Conservation (phyloP, 1,140 invertebrate genomes). For the Pachyrhynchus sulphureomaculatus region DNA sequence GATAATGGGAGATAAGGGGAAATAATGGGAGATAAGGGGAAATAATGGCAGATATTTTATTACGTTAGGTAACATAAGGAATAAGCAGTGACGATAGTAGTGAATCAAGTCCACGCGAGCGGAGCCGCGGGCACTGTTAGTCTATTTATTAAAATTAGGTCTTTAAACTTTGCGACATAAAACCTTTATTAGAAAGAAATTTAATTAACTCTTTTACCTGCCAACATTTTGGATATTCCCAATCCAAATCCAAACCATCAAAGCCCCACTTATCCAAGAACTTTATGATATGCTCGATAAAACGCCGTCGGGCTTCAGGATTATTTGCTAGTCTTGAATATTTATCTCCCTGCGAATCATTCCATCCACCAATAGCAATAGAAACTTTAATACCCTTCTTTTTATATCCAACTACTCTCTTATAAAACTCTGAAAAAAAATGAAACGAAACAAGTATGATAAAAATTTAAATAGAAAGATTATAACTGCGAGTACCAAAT, state of each 20-base stretch:
- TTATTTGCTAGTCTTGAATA: slow-evolving; percentile 80
- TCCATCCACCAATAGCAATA: slow-evolving; percentile 86
- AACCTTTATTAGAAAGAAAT: neutral
- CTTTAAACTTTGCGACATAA: too few relatives aligned
- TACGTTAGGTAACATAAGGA: too few relatives aligned
- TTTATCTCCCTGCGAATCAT: slow-evolving; percentile 82
- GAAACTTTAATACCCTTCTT: slow-evolving; percentile 72
- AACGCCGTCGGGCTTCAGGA: slow-evolving; percentile 66
- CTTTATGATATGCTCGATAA: slow-evolving; percentile 70
- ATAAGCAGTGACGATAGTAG: too few relatives aligned
- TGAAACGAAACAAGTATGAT: too few relatives aligned
- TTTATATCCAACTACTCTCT: neutral
- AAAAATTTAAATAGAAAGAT: too few relatives aligned
- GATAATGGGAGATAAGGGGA: too few relatives aligned
- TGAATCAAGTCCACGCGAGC: too few relatives aligned
- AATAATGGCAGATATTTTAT: too few relatives aligned
- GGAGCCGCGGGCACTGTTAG: too few relatives aligned
- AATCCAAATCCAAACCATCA: slow-evolving; percentile 85
- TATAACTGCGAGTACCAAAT: too few relatives aligned
- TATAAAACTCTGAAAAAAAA: neutral
- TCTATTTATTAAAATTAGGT: too few relatives aligned
- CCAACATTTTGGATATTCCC: slow-evolving; percentile 92
- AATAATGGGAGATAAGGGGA: too few relatives aligned
- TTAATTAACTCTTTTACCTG: slow-evolving; percentile 69
- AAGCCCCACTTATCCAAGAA: slow-evolving; percentile 81